These are phyloP conservation scores for Seira sanloemensis DNA, from an alignment of 2,888 invertebrate genomes.

Conservation along the genomic window DNA sequence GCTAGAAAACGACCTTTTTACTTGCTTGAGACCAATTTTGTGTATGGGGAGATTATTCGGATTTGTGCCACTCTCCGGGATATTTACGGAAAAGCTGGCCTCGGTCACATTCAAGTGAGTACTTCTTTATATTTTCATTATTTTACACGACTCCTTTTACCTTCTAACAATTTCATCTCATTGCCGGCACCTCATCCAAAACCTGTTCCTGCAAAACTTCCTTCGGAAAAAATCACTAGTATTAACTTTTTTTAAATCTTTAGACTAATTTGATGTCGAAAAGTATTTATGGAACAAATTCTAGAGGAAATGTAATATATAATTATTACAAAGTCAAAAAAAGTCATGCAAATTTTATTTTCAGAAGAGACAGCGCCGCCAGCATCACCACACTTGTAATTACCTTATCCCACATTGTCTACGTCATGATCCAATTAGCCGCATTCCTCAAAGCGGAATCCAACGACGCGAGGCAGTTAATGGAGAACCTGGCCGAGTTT, in stretches of 20 bases:
- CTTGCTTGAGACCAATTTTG: not conserved
- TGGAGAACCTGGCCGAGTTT: not conserved
- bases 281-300: too few species aligned
- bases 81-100: not conserved
- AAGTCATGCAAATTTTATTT: too few species aligned
- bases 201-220: too few species aligned
- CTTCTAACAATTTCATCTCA: too few species aligned
- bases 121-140: too few species aligned
- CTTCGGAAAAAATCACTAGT: too few species aligned
- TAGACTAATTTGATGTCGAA: too few species aligned
- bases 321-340: too few species aligned
- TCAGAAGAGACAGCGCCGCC: not conserved
- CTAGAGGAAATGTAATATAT: too few species aligned
- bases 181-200: too few species aligned
- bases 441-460: not conserved
- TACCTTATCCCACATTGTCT: not conserved
- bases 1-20: constrained; percentile 17
- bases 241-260: too few species aligned
- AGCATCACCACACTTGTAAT: not conserved
- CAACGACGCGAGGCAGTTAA: not conserved
- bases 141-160: too few species aligned
- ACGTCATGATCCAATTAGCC: not conserved
- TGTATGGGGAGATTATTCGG: constrained; percentile 33
- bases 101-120: constrained; percentile 14
- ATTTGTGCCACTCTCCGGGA: constrained; percentile 28